Evolutionary conservation across 2,888 invertebrate species (phyloP), one percentile per base, ranked within the genome.

Genomic region (Philhelius pedissequus): DNA sequence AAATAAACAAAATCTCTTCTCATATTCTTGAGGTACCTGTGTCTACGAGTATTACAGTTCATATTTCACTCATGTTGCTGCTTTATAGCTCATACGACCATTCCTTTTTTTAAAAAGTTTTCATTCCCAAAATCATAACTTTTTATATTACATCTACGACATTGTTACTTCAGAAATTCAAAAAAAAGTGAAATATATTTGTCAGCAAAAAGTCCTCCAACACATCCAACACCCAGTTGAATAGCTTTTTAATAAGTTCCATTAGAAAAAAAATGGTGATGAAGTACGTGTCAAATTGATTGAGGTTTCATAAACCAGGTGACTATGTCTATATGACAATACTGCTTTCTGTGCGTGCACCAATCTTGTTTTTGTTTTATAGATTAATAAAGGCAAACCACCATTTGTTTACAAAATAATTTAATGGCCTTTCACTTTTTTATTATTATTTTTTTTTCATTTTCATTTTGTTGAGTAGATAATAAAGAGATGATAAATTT

Each of bases 361-460:
- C 18, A 27, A 32, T 64, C 48, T 48, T 64, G 48, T 22, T 32
- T 45, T 48, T 64, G 48, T 22, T 32, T 45, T n/a, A 48, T 32
- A 48, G 32, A 64, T 48, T 64, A 64, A 64, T 64, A 64, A 30
- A 64, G 45, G 64, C 48, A 48, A 64, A 64, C 64, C 48, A 48
- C 48, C 64, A 64, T 64, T 64, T 64, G 64, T 48, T 64, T 48
- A 64, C 64, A 48, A 48, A 48, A 45, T 32, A 48, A 64, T 64
- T 64, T 64, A 64, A 64, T 64, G 45, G 32, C 20, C 64, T 64
- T 64, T 64, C 64, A 64, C 48, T 62, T 62, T 45, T 18, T 48
- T 56, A 56, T 32, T 30, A 52, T 30, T 40, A 40, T 52, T 52
- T 25, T 27, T 60, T 38, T 30, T 32, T n/a, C n/a, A n/a, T n/a